Evolutionary conservation across 2,888 invertebrate species (phyloP).

Genomic region (Parnassius orleans): DNA sequence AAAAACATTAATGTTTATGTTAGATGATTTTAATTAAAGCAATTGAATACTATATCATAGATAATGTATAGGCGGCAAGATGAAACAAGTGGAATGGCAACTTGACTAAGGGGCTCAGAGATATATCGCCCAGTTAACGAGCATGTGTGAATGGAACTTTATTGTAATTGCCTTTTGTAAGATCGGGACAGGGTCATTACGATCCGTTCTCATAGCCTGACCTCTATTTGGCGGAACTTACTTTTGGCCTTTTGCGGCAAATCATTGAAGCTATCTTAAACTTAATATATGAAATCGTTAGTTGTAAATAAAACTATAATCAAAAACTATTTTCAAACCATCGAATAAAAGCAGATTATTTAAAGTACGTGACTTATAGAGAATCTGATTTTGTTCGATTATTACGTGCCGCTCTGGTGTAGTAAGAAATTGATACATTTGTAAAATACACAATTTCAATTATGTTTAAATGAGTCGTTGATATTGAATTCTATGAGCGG

Average conservation of each 20-base stretch:
- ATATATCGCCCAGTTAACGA: conserved; percentile 79
- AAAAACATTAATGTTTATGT: too few species aligned
- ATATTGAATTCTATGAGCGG: conserved; percentile 50
- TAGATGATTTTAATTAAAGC: conserved; percentile 16
- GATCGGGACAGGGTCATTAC: conserved; percentile 78
- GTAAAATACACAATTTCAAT: conserved; percentile 37
- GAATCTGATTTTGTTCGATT: neutral
- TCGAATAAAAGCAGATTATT: too few species aligned
- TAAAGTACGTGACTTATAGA: too few species aligned
- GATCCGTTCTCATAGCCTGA: conserved; percentile 63
- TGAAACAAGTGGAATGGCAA: conserved; percentile 61
- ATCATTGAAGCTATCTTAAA: conserved; percentile 2
- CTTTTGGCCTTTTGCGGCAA: conserved; percentile 36
- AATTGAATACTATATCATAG: conserved; percentile 26
- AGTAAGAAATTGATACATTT: conserved; percentile 18
- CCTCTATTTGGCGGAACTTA: conserved; percentile 69
- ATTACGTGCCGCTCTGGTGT: neutral
- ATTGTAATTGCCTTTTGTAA: conserved; percentile 81
- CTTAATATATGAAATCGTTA: too few species aligned
- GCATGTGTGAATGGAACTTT: conserved; percentile 79
- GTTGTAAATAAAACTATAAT: too few species aligned
- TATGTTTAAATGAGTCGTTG: conserved; percentile 46
- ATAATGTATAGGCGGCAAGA: conserved; percentile 42
- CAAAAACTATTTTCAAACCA: too few species aligned
- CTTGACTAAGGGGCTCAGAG: conserved; percentile 69